These are phyloP conservation scores for Diglossa cyanea DNA, from an alignment of 2,797 vertebrate species.

Conservation along the genomic window DNA sequence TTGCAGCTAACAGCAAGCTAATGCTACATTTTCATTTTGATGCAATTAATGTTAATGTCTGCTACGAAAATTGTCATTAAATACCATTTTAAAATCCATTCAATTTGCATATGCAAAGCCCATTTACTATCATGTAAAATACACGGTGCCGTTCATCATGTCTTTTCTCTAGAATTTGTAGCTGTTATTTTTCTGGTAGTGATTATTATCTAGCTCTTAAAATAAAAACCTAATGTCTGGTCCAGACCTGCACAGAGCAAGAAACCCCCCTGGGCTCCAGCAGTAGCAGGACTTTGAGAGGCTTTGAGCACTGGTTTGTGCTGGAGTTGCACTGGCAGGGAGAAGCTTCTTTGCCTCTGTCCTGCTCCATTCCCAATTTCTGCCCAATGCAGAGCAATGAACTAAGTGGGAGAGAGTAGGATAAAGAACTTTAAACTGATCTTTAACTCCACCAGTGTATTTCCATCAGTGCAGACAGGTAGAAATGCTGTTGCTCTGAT, in stretches of 20 bases:
- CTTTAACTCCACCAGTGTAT: not conserved
- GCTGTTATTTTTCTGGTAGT: constrained; percentile 49
- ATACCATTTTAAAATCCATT: constrained; percentile 87
- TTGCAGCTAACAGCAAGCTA: constrained; percentile 80
- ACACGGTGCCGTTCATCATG: constrained; percentile 57
- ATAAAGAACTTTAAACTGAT: not conserved
- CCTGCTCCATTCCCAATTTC: not conserved
- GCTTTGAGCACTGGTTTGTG: not conserved
- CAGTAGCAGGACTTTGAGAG: not conserved
- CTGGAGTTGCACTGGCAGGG: not conserved
- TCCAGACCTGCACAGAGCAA: not conserved
- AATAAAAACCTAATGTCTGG: constrained; percentile 43
- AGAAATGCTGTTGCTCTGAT: not conserved
- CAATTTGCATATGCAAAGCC: constrained; percentile 84
- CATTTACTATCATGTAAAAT: constrained; percentile 77
- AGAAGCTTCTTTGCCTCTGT: not conserved
- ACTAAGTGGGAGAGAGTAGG: not conserved
- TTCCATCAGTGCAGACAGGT: not conserved
- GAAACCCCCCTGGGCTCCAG: not conserved
- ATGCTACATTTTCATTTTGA: constrained; percentile 82
- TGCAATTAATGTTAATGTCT: constrained; percentile 83
- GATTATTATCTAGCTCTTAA: constrained; percentile 62
- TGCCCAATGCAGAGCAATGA: not conserved
- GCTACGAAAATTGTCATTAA: constrained; percentile 84
- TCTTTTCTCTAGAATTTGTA: constrained; percentile 47